Evolutionary conservation across 2,888 invertebrate species (phyloP).

Genomic region (Emesis furor): DNA sequence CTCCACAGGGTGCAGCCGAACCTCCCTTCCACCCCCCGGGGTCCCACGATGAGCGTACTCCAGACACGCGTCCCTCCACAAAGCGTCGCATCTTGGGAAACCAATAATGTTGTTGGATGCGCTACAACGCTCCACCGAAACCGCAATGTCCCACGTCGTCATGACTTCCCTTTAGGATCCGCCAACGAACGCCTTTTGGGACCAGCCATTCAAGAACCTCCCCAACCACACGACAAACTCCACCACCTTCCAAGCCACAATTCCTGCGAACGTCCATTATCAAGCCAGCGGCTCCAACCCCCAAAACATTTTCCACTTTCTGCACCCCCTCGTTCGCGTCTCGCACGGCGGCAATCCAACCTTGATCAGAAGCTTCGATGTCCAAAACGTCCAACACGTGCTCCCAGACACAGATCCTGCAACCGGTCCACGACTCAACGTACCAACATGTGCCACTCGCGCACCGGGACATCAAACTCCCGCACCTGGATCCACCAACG

Average conservation of each 20-base stretch:
- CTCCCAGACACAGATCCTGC: neutral
- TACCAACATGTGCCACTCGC: neutral
- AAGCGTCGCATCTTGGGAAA: conserved; percentile 71
- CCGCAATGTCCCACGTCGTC: conserved; percentile 12
- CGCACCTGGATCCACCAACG: neutral
- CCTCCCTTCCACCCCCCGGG: conserved; percentile 57
- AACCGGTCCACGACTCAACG: neutral
- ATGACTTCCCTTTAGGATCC: too few relatives aligned
- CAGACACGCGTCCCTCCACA: conserved; percentile 36
- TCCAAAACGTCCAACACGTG: neutral
- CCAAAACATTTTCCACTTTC: conserved; percentile 45
- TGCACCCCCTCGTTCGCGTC: neutral
- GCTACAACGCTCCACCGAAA: conserved; percentile 62
- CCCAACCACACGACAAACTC: too few relatives aligned
- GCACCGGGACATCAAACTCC: conserved; percentile 4
- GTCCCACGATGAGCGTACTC: conserved; percentile 41
- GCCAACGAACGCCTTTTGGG: too few relatives aligned
- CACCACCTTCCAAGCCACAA: too few relatives aligned
- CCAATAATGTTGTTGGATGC: conserved; percentile 67
- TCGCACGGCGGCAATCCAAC: neutral
- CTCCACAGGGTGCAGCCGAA: conserved; percentile 68
- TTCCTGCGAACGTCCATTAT: too few relatives aligned
- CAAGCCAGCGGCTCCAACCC: too few relatives aligned
- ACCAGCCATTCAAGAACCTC: too few relatives aligned
- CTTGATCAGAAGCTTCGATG: neutral